Percentiles rank a stretch among this genome's conserved stretches.
phyloP scores from a whole-genome alignment of 2,113 vertebrate species.

The Shinisaurus crocodilurus region DNA sequence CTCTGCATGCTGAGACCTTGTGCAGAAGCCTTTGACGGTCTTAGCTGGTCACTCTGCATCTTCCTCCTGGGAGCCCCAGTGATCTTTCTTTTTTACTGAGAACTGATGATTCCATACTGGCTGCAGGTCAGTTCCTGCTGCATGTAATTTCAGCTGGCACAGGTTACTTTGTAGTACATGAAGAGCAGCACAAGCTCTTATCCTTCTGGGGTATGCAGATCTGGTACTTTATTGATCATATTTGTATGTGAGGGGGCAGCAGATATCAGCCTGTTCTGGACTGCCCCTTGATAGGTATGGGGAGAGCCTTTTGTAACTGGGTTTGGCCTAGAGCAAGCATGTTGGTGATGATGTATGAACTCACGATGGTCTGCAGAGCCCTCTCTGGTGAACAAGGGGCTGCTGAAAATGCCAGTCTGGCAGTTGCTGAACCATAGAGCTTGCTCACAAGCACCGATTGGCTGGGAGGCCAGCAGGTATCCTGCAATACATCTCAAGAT shows the following conservation, averaged over 20 bases:
- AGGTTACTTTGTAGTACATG: neutral
- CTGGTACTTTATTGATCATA: neutral
- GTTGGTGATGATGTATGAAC: constrained; percentile 49
- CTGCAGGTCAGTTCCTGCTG: neutral
- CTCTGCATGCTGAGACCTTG: too few species aligned
- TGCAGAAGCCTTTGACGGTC: neutral
- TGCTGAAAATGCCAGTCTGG: constrained; percentile 50
- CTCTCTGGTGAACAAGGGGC: neutral
- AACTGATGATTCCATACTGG: neutral
- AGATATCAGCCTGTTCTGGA: too few species aligned
- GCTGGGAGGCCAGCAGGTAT: neutral
- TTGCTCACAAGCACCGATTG: neutral
- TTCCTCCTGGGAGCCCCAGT: too few species aligned
- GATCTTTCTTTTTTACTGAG: too few species aligned
- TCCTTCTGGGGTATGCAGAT: neutral
- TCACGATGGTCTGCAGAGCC: constrained; percentile 72
- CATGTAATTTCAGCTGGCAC: neutral
- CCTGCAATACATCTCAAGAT: neutral
- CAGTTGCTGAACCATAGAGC: neutral
- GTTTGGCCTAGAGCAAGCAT: rapidly evolving
- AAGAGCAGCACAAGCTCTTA: neutral
- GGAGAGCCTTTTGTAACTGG: rapidly evolving
- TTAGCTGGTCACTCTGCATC: too few species aligned
- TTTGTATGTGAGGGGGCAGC: too few species aligned
- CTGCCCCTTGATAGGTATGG: neutral